phyloP scores from a whole-genome alignment of 2,113 vertebrate genomes.

The Protobothrops mucrosquamatus region DNA sequence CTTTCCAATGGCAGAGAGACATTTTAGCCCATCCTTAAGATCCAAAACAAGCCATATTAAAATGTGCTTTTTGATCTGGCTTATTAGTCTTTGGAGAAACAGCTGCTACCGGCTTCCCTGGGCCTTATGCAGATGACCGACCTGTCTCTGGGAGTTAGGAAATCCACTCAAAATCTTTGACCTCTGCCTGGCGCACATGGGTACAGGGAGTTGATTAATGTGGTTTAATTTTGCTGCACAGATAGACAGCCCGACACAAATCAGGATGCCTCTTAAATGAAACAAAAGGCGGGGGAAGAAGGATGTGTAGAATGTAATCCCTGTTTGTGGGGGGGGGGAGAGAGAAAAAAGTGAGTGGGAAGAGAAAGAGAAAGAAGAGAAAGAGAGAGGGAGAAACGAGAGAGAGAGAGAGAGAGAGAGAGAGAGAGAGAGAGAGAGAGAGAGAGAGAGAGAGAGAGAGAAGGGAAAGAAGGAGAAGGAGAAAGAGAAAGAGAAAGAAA shows the following conservation, averaged over 20 bases:
- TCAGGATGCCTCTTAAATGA: conserved; percentile 29
- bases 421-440: too few species aligned
- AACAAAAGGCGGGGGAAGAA: background rate
- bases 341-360: too few species aligned
- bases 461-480: too few species aligned
- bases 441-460: rapidly evolving
- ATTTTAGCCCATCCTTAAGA: conserved; percentile 31
- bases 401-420: too few species aligned
- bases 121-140: conserved; percentile 45
- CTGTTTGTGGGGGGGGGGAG: background rate
- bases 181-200: conserved; percentile 35
- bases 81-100: conserved; percentile 52
- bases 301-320: background rate
- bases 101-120: conserved; percentile 52
- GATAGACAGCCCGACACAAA: conserved; percentile 34
- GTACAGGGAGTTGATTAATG: conserved; percentile 46
- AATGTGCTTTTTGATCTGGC: conserved; percentile 16
- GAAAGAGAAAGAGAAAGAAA: too few species aligned
- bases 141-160: conserved; percentile 37
- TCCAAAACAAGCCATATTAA: conserved; percentile 14
- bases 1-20: background rate
- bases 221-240: conserved; percentile 50
- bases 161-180: conserved; percentile 43
- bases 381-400: too few species aligned
- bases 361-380: too few species aligned